Evolutionary conservation across 2,113 vertebrate genomes (phyloP).

Genomic region (Ophthalmolycus amberensis): DNA sequence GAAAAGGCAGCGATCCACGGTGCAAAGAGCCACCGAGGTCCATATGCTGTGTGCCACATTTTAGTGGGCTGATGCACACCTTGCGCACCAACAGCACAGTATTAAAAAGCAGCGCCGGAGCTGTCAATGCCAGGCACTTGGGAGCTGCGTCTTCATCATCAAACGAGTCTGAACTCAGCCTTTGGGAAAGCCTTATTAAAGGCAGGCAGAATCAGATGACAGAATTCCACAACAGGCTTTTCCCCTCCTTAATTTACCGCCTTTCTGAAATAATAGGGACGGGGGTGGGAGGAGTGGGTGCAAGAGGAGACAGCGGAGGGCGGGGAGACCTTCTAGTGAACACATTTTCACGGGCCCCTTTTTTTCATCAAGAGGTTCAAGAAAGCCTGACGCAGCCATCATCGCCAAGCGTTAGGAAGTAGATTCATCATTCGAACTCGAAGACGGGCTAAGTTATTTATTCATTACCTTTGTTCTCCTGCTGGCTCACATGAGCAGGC

Average conservation of each 20-base stretch:
- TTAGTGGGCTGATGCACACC: slow-evolving; percentile 21
- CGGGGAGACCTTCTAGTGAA: slow-evolving; percentile 55
- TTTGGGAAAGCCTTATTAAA: slow-evolving; percentile 65
- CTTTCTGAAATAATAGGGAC: slow-evolving; percentile 62
- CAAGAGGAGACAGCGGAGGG: slow-evolving; percentile 16
- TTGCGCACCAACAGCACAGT: slow-evolving; percentile 16
- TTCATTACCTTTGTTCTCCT: slow-evolving; percentile 69
- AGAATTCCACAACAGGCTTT: slow-evolving; percentile 51
- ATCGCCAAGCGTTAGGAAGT: slow-evolving; percentile 48
- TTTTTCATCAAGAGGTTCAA: slow-evolving; percentile 58
- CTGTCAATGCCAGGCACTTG: slow-evolving; percentile 21
- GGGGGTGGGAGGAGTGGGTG: slow-evolving; percentile 15
- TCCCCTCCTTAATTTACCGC: slow-evolving; percentile 66
- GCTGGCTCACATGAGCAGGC: slow-evolving; percentile 51
- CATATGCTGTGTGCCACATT: slow-evolving; percentile 34
- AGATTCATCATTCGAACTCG: slow-evolving; percentile 71
- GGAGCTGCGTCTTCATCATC: slow-evolving; percentile 58
- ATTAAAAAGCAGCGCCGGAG: slow-evolving; percentile 46
- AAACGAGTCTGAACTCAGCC: slow-evolving; percentile 61
- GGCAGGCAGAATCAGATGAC: slow-evolving; percentile 52
- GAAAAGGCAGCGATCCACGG: slow-evolving; percentile 53
- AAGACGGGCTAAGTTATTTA: slow-evolving; percentile 73
- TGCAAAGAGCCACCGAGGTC: slow-evolving; percentile 58
- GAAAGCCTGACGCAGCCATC: slow-evolving; percentile 53
- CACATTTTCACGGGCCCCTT: slow-evolving; percentile 49